Percentiles rank a stretch among this genome's conserved stretches.
Evolutionary conservation across 2,113 vertebrate species (phyloP).

Genomic region (Microcebus murinus): DNA sequence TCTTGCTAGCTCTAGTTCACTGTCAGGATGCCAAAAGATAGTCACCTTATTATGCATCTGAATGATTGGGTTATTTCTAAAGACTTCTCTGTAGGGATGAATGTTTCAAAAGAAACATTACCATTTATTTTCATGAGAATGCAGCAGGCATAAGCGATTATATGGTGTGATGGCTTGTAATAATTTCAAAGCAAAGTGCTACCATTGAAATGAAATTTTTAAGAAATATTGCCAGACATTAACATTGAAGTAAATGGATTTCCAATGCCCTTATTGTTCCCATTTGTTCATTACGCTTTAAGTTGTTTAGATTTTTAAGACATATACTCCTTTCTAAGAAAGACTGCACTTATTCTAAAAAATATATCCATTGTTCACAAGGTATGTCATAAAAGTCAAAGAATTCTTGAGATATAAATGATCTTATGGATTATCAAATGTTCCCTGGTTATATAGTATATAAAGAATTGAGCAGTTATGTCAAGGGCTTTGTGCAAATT

Average conservation of each 20-base stretch:
- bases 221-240: background rate
- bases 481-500: background rate
- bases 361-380: background rate
- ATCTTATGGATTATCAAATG: background rate
- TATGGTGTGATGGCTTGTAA: conserved; percentile 31
- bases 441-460: background rate
- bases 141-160: background rate
- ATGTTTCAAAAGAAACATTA: conserved; percentile 45
- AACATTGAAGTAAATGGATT: conserved; percentile 1
- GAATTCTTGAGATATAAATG: conserved; percentile 12
- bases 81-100: background rate
- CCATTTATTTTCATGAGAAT: conserved; percentile 55
- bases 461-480: background rate
- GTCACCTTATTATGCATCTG: background rate
- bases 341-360: background rate
- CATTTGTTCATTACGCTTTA: conserved; percentile 6
- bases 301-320: conserved; percentile 9
- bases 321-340: background rate
- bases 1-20: background rate
- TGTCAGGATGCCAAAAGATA: background rate
- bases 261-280: background rate
- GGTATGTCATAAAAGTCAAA: conserved; percentile 35
- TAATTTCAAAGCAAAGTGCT: conserved; percentile 46
- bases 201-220: conserved; percentile 9
- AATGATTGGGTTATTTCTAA: background rate